Base-by-base conservation (phyloP, 2,113 vertebrate species). In the Heterotilapia buettikoferi region DNA sequence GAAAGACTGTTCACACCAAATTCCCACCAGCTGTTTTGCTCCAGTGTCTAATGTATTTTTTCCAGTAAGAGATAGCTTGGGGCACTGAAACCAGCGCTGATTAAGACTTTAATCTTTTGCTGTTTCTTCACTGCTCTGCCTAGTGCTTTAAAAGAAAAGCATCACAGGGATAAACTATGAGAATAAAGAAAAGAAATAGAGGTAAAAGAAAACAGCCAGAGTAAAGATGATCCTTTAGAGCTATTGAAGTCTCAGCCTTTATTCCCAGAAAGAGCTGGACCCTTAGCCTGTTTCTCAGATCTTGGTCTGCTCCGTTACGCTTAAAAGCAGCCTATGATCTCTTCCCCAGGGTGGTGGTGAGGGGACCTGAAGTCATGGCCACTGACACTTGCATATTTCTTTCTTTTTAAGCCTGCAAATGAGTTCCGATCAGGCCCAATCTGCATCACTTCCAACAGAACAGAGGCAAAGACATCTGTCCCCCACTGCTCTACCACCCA, bases 391-490 rank as follows among this genome's bases (percentile, higher is more conserved):
- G n/a, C 47, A 59, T 50, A 59, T 84, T 24, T 29, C 18, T 24
- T 38, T 47, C 52, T 78, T 84, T 92, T 92, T 84, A 87, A 87
- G 90, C 56, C 84, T 63, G 57, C 68, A 68, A 86, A 92, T 89
- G 59, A 88, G 80, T 90, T 87, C 21, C 43, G 59, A 91, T 88
- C 78, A 63, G 29, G 2, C 36, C 71, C 31, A 24, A 13, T 66
- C 86, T 80, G 43, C 80, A 40, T 73, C 4, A 10, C n/a, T 24
- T 83, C 43, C 4, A 47, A 36, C 59, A 84, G 26, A 79, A 80
- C n/a, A 52, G 40, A 83, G 66, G 19, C 78, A 13, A 24, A 36
- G 79, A 85, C 21, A n/a, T 36, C 26, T 90, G 84, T 85, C 82
- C 38, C 53, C 18, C 68, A 76, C 73, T 19, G 57, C 68, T 90